Evolutionary conservation across 92 coral and sea anemone species (phyloP).

Genomic region (Phymanthus crucifer): DNA sequence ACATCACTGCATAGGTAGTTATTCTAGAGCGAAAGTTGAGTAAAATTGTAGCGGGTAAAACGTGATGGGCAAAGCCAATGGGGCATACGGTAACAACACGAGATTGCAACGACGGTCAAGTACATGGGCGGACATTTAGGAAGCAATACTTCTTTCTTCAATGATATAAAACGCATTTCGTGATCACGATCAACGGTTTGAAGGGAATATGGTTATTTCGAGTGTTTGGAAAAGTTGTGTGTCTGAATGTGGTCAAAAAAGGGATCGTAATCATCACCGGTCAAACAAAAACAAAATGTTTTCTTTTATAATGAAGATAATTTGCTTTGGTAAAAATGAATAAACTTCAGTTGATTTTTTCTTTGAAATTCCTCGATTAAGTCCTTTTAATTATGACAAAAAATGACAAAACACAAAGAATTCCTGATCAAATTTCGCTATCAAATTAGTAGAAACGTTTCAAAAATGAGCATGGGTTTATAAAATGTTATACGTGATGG

Average conservation of each 20-base stretch:
- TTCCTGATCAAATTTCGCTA: too few species aligned
- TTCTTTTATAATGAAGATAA: neutral
- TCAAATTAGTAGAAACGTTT: too few species aligned
- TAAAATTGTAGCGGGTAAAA: neutral
- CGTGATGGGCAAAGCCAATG: neutral
- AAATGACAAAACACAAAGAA: too few species aligned
- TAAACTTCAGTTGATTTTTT: too few species aligned
- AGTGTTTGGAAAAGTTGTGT: neutral
- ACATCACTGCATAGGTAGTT: too few species aligned
- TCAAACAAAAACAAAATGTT: neutral
- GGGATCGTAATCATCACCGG: neutral
- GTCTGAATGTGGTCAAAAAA: neutral
- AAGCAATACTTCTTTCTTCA: neutral
- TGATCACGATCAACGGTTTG: neutral
- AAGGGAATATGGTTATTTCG: neutral
- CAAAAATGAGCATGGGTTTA: neutral
- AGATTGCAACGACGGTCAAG: slow-evolving; percentile 5
- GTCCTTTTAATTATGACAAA: too few species aligned
- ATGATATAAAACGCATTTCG: neutral
- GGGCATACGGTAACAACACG: neutral
- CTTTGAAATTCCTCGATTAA: too few species aligned
- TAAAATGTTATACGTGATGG: slow-evolving; percentile 13
- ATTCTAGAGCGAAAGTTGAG: too few species aligned
- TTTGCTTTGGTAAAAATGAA: too few species aligned
- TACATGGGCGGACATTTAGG: slow-evolving; percentile 12